Evolutionary conservation across 2,888 invertebrate genomes (phyloP).

Genomic region (Caenorhabditis drosophilae): DNA sequence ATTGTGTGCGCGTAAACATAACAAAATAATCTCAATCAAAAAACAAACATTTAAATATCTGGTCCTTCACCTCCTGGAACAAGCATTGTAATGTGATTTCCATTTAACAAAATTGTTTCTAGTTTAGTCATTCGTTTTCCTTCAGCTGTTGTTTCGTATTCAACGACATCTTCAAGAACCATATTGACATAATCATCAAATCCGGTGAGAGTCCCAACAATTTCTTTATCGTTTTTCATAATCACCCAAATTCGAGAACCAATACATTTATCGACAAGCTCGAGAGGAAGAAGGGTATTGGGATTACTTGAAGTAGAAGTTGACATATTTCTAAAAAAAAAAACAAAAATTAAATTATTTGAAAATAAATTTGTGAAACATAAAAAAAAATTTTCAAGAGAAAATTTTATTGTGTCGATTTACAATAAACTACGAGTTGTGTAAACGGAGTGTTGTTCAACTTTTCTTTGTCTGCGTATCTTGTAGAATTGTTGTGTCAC

Average conservation of each 20-base stretch:
- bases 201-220: conserved; percentile 91
- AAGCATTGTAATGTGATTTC: conserved; percentile 96
- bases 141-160: conserved; percentile 87
- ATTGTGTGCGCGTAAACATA: too few species aligned
- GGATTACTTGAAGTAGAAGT: conserved; percentile 48
- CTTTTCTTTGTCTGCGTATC: too few species aligned
- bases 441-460: too few species aligned
- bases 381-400: too few species aligned
- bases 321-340: conserved; percentile 18
- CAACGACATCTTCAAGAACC: conserved; percentile 65
- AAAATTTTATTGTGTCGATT: too few species aligned
- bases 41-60: conserved; percentile 53
- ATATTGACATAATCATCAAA: conserved; percentile 69
- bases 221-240: conserved; percentile 99
- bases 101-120: conserved; percentile 95
- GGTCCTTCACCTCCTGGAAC: conserved; percentile 68
- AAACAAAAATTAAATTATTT: too few species aligned
- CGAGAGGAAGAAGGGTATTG: conserved; percentile 73
- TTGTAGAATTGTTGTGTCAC: too few species aligned
- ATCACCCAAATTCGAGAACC: conserved; percentile 98
- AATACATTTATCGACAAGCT: conserved; percentile 98
- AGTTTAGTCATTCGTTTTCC: conserved; percentile 82
- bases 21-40: neutral
- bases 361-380: too few species aligned
- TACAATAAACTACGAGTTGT: too few species aligned